phyloP scores from a whole-genome alignment of 92 coral and sea anemone genomes.

The Plumapathes pennacea region DNA sequence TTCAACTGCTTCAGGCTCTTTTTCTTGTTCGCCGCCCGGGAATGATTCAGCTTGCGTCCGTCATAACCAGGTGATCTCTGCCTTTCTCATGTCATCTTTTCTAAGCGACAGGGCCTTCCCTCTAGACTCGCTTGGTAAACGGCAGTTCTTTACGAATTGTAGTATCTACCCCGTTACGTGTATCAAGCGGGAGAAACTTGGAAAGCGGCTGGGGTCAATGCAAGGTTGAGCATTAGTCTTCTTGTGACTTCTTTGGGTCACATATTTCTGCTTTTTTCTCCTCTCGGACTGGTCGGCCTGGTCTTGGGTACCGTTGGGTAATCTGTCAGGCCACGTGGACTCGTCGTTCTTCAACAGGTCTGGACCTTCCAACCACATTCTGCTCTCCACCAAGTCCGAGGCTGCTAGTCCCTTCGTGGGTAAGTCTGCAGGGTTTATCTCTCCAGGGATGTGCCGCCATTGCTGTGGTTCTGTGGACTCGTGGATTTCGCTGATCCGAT shows the following conservation, averaged over 20 bases:
- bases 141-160: conserved; percentile 28
- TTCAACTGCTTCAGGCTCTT: conserved; percentile 8
- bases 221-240: background rate
- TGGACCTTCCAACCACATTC: conserved; percentile 40
- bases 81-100: conserved; percentile 2
- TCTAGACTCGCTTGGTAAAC: background rate
- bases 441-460: conserved; percentile 38
- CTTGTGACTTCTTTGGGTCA: background rate
- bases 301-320: conserved; percentile 14
- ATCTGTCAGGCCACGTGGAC: conserved; percentile 41
- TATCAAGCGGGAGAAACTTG: conserved; percentile 21
- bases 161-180: conserved; percentile 43
- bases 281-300: background rate
- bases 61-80: conserved; percentile 12
- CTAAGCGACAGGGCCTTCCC: background rate
- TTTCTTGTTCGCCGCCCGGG: conserved; percentile 24
- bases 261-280: conserved; percentile 1
- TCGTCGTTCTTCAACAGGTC: conserved; percentile 13
- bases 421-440: conserved; percentile 30
- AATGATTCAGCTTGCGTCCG: conserved; percentile 11
- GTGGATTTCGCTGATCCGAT: conserved; percentile 44
- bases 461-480: conserved; percentile 33
- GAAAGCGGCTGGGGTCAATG: conserved; percentile 29
- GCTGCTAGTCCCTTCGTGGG: conserved; percentile 32
- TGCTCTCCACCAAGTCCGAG: conserved; percentile 15